Base-by-base conservation (phyloP, 2,797 vertebrate species). In the Adrianichthys oophorus region DNA sequence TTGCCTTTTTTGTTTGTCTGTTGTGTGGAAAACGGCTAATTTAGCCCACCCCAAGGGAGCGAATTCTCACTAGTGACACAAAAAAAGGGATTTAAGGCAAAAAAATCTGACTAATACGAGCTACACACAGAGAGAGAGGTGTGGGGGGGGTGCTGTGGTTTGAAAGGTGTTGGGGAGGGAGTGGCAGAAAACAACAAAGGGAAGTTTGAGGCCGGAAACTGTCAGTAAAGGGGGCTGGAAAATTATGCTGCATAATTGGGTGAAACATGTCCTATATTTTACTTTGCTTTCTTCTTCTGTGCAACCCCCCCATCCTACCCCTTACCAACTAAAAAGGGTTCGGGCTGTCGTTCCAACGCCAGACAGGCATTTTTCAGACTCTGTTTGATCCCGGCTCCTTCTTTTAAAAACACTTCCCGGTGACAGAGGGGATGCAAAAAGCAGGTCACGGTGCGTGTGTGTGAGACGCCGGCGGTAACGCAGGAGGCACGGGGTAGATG, bases 221-320 rank as follows among this genome's bases (percentile, higher is more conserved):
- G 83, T 86, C 76, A 59, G 79, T 56, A 78, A 76, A 78, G 87
- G 80, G 32, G 89, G 87, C 80, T 88, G 86, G 83, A 88, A 90
- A 92, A 92, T 91, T 87, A 91, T 85, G 83, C 79, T 89, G 88
- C 87, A 90, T 90, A 90, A 91, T 88, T 85, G 85, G 80, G 80
- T 26, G 80, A 87, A 90, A 89, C 84, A 83, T 87, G 86, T 87
- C 86, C 86, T 85, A 86, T 89, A 88, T 90, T 86, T 86, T 74
- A 80, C 60, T 79, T 29, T 37, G 70, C 78, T 85, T 80, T 87
- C 79, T 85, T 86, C 78, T 72, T 81, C 80, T 78, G 68, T 83
- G 77, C 72, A 58, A 79, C 78, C 81, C 74, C 80, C 78, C 80
- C 74, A 85, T 37, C 32, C 32, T 10, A 37, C 26, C 6, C 5